phyloP scores from a whole-genome alignment of 2,113 vertebrate species.

The Oreochromis niloticus region DNA sequence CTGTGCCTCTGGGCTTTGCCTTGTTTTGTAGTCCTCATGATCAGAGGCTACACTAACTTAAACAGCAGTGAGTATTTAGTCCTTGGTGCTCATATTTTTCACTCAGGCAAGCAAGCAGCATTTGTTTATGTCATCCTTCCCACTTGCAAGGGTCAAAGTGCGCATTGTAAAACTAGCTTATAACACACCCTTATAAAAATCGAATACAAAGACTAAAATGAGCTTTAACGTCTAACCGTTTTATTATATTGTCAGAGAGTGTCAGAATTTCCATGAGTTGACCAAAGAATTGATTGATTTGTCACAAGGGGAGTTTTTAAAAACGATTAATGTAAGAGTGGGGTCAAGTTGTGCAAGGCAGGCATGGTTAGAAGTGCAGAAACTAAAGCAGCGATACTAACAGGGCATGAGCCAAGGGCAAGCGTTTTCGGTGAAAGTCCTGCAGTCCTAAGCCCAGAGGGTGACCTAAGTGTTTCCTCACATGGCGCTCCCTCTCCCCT shows the following conservation, averaged over 20 bases:
- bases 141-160: background rate
- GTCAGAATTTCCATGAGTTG: background rate
- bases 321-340: background rate
- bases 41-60: background rate
- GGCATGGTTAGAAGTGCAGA: background rate
- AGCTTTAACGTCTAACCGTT: background rate
- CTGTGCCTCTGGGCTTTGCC: background rate
- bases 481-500: too few species aligned
- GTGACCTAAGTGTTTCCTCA: background rate
- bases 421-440: too few species aligned
- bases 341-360: background rate
- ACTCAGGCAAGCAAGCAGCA: background rate
- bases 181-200: background rate
- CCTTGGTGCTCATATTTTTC: background rate
- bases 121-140: background rate
- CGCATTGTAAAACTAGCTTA: background rate
- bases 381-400: background rate
- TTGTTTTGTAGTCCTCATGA: background rate
- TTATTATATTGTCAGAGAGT: background rate
- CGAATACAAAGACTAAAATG: too few species aligned
- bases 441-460: too few species aligned
- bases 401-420: too few species aligned
- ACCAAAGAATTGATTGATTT: background rate
- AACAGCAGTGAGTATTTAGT: background rate
- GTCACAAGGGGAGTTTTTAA: background rate